Conservation (phyloP, 2,113 vertebrate species). For the Peucedramus taeniatus region DNA sequence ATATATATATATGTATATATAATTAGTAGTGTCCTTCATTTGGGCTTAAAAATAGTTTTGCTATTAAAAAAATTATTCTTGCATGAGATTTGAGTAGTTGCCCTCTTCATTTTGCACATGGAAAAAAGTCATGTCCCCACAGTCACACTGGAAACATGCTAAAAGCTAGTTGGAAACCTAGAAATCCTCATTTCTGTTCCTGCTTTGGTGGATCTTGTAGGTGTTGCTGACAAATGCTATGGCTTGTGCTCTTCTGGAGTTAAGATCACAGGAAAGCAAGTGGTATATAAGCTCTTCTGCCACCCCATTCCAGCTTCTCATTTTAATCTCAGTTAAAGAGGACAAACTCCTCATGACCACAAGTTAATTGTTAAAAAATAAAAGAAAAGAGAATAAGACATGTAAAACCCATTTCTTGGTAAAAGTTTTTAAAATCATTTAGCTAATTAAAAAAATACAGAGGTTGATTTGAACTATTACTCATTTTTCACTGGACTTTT, state of each 20-base stretch:
- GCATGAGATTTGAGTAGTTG: not conserved
- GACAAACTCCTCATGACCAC: not conserved
- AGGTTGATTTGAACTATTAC: not conserved
- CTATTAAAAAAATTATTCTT: not conserved
- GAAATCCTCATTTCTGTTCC: not conserved
- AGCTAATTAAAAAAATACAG: not conserved
- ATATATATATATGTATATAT: too few species aligned
- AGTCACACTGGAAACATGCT: not conserved
- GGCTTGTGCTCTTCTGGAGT: not conserved
- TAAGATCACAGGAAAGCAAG: not conserved
- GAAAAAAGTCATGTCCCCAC: not conserved
- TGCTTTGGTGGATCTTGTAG: not conserved
- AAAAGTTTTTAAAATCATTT: not conserved
- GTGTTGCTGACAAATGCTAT: not conserved
- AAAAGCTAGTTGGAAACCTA: not conserved
- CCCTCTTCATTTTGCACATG: not conserved
- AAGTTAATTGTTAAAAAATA: not conserved
- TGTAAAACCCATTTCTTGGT: not conserved
- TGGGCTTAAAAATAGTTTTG: not conserved
- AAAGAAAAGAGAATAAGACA: not conserved
- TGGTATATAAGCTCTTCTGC: not conserved
- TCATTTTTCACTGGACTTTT: not conserved
- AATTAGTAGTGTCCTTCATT: not conserved
- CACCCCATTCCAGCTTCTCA: not conserved
- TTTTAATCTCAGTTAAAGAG: not conserved